Evolutionary conservation across 1,140 invertebrate species (phyloP).

Genomic region (Wiebesia pumilae): DNA sequence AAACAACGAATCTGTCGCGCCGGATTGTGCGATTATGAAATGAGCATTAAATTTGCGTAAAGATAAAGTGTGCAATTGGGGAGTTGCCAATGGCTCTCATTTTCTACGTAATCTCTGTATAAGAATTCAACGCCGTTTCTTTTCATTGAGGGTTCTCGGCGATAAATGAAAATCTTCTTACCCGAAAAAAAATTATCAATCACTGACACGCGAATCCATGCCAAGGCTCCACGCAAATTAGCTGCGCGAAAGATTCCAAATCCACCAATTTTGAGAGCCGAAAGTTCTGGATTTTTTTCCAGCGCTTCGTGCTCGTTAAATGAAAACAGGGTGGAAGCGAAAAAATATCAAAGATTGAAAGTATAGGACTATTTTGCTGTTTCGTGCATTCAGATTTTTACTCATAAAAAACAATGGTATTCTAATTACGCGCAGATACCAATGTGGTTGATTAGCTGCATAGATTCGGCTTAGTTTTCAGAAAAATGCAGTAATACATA

Average conservation of each 20-base stretch:
- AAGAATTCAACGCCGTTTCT: too few relatives aligned
- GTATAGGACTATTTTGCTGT: neutral
- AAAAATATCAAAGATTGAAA: neutral
- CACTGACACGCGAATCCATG: neutral
- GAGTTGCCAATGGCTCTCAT: too few relatives aligned
- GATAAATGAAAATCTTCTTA: too few relatives aligned
- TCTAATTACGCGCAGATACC: too few relatives aligned
- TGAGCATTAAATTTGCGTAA: neutral
- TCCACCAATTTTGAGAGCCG: neutral
- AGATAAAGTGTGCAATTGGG: too few relatives aligned
- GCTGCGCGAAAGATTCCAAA: neutral
- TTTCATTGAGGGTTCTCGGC: too few relatives aligned
- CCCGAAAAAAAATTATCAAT: slow-evolving; percentile 3
- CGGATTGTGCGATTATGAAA: neutral
- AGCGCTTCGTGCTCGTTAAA: neutral
- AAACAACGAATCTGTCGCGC: neutral
- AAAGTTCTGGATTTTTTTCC: neutral
- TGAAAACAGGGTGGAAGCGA: neutral
- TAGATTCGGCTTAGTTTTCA: too few relatives aligned
- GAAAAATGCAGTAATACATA: too few relatives aligned
- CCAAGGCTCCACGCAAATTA: too few relatives aligned
- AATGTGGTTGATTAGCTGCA: too few relatives aligned
- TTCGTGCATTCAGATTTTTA: neutral
- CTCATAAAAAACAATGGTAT: too few relatives aligned
- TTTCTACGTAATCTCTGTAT: too few relatives aligned